Percentiles rank a stretch among this genome's conserved stretches.
These are phyloP conservation scores for Orycteropus afer DNA, from an alignment of 2,113 vertebrate species.

Conservation along the genomic window DNA sequence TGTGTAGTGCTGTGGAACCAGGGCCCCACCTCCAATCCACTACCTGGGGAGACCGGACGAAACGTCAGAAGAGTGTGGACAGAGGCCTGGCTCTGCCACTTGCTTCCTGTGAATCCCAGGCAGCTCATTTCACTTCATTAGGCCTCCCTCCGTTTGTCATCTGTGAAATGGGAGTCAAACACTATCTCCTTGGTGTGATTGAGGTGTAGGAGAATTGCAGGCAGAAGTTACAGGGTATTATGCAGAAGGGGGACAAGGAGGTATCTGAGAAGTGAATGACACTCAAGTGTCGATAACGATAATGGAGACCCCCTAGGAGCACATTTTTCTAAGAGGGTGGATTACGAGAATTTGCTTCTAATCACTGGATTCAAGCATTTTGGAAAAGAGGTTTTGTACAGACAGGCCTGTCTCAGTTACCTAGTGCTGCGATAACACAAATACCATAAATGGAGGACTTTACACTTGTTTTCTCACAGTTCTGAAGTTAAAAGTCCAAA, in stretches of 20 bases:
- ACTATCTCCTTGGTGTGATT: neutral
- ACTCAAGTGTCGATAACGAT: neutral
- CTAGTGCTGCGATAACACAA: no score
- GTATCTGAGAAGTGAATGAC: neutral
- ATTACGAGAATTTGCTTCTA: neutral
- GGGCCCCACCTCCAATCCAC: neutral
- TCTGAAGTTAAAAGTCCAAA: no score
- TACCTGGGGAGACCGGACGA: neutral
- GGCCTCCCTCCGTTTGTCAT: neutral
- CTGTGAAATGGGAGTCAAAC: neutral
- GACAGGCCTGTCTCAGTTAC: no score
- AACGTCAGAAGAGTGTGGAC: neutral
- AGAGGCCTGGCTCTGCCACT: neutral
- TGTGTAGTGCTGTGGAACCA: neutral
- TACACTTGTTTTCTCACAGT: no score
- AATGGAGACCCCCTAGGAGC: neutral
- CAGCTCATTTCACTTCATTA: neutral
- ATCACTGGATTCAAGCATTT: neutral
- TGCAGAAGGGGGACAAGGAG: neutral
- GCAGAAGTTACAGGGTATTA: neutral
- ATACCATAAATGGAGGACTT: no score
- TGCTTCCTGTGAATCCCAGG: neutral
- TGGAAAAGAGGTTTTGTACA: neutral
- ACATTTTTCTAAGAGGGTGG: neutral
- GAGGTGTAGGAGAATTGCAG: neutral